Base-by-base conservation (phyloP, 1,140 invertebrate genomes). In the Drosophila cardini region DNA sequence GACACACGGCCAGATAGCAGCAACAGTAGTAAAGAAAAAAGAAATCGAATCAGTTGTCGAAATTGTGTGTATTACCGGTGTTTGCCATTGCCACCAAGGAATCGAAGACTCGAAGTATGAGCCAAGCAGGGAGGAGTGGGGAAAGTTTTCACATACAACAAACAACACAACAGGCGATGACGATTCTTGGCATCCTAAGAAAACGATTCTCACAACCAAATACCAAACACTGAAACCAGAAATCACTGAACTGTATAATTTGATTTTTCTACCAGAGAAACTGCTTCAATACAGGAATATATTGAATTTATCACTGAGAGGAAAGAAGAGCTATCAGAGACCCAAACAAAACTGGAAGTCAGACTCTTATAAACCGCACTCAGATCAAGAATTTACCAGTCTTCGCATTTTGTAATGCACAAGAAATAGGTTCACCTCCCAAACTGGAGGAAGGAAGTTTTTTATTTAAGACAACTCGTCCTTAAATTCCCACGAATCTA, bases 221-320 rank as follows among this genome's bases (percentile, higher is more conserved):
- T 63, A 84, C 32, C 71, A 62, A 78, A 76, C 48, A 78, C 34
- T 80, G 69, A 89, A 76, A 82, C 72, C 85, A 73, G 72, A 77
- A 90, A 82, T 86, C 85, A 86, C 67, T 79, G 82, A 90, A 61
- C 73, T 79, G 78, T 79, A 67, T 90, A 86, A 90, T 90, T 90
- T 90, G 79, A 90, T 80, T 82, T 90, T 45, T 45, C 16, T 40
- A 40, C 11, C 38, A 13, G 38, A 13, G 38, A n/a, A 4, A 13
- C 38, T 40, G 3, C 4, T 13, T 40, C 11, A 11, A 5, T 13
- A 13, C 38, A 5, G 13, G 38, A n/a, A n/a, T 40, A 40, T 40
- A 40, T 40, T 13, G 10, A 40, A 40, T 40, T n/a, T 4, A 26
- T 26, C 21, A 5, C 0, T 0, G 21, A 26, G 21, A 26, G 21